Percentiles rank a stretch among this genome's conserved stretches.
phyloP scores from a whole-genome alignment of 2,888 invertebrate genomes.

The Aromia moschata region DNA sequence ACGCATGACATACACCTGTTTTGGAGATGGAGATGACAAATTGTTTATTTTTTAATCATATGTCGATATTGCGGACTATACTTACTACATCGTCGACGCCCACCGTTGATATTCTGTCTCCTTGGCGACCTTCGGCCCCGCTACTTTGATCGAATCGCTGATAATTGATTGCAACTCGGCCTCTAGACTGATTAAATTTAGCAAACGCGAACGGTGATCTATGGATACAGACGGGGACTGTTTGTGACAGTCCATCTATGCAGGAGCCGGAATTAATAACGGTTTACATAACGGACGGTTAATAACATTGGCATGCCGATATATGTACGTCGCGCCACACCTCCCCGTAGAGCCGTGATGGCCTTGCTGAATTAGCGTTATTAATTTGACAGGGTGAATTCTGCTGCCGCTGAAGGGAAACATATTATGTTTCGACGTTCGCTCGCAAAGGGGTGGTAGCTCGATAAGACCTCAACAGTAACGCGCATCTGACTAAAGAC shows the following conservation, averaged over 20 bases:
- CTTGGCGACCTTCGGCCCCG: not conserved
- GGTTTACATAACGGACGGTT: conserved; percentile 34
- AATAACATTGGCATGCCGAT: conserved; percentile 31
- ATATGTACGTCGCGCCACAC: conserved; percentile 4
- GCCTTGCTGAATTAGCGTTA: conserved; percentile 18
- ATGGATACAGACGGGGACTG: conserved; percentile 33
- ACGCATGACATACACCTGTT: too few species aligned
- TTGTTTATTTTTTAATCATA: too few species aligned
- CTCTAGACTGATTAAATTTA: conserved; percentile 37
- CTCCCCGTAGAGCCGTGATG: too few species aligned
- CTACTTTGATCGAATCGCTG: not conserved
- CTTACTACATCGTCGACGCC: too few species aligned
- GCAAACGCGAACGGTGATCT: conserved; percentile 37
- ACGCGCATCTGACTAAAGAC: too few species aligned
- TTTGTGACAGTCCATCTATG: conserved; percentile 48
- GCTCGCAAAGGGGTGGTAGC: too few species aligned
- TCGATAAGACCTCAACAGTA: too few species aligned
- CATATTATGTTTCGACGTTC: conserved; percentile 8
- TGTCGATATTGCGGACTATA: too few species aligned
- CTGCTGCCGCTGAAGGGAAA: conserved; percentile 18
- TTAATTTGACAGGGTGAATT: conserved; percentile 25
- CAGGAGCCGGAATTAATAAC: conserved; percentile 34
- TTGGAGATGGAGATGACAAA: too few species aligned
- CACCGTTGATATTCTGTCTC: not conserved
- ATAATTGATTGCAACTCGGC: conserved; percentile 18